Evolutionary conservation across 2,888 invertebrate species (phyloP), one percentile per base, ranked within the genome.

Genomic region (Congeria kusceri): DNA sequence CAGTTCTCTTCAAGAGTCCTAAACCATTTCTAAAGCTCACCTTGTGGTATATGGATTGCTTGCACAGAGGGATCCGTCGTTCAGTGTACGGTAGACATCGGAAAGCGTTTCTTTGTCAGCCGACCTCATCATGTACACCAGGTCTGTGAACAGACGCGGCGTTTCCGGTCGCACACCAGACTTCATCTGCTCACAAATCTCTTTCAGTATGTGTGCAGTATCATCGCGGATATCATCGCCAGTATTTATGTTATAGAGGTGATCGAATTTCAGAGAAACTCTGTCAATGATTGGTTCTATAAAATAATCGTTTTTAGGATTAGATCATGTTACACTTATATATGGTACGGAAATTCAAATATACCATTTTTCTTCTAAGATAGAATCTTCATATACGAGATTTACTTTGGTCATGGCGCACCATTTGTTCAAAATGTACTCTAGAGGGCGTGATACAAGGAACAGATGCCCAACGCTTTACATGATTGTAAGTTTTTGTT

Each of bases 111-210:
- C 59, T n/a, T 91, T 85, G 53, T 92, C 92, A n/a, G 94, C 87
- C 39, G 88, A 76, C 74, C 92, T 90, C 78, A 95, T 90, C 46
- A 90, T 84, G 74, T 91, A 89, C 46, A 95, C 91, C 13, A 95
- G 92, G 23, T 92, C 89, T 23, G 93, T 88, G 88, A 95, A 95
- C 53, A 94, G 90, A 27, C 88, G 85, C 0, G 95, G 94, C 5
- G 94, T 93, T 32, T 94, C 90, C 0, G 93, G 90, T 18, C 92
- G 89, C 23, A 94, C 91, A 49, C 93, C 94, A 4, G 90, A 87
- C 44, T 87, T 76, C 11, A 92, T 90, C 18, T 74, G 67, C 44
- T 69, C 64, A 74, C 92, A 92, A 46, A 93, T 82, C 28, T 88
- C 82, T 39, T 66, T 59, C n/a, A 93, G 80, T 39, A 88, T 88